Conservation (phyloP, 2,888 invertebrate genomes). For the Aromia moschata region DNA sequence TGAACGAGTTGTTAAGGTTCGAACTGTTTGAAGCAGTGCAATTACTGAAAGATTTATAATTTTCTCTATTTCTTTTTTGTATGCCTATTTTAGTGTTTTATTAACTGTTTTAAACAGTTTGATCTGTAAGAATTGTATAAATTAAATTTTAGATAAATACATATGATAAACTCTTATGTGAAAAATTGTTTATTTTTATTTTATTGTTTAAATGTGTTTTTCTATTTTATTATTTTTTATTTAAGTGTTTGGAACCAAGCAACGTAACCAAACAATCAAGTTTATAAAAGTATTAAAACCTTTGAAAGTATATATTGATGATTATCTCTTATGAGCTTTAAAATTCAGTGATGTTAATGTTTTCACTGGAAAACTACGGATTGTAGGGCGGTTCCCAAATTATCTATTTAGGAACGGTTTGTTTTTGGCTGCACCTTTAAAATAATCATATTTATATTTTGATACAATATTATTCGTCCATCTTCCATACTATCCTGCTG, state of each 20-base stretch:
- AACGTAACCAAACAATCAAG: conserved; percentile 41
- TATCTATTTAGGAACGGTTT: no score
- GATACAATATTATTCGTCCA: no score
- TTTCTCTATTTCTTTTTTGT: conserved; percentile 35
- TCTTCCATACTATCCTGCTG: no score
- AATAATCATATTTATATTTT: no score
- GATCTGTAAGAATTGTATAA: conserved; percentile 57
- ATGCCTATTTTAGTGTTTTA: conserved; percentile 14
- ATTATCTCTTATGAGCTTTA: conserved; percentile 59
- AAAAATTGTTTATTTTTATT: conserved; percentile 43
- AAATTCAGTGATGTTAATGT: conserved; percentile 31
- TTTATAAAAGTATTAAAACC: conserved; percentile 40
- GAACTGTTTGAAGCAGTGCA: conserved; percentile 45
- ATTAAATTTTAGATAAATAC: conserved; percentile 55
- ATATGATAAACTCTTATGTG: conserved; percentile 46
- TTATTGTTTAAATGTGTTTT: conserved; percentile 39
- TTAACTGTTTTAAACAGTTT: conserved; percentile 57
- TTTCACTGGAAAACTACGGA: not conserved
- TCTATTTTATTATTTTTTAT: conserved; percentile 39
- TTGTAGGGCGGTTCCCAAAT: not conserved
- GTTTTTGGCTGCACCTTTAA: no score
- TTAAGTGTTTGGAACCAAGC: conserved; percentile 38
- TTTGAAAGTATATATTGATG: conserved; percentile 45
- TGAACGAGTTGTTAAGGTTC: conserved; percentile 50
- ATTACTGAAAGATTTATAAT: conserved; percentile 36